Base-by-base conservation (phyloP, 1,140 invertebrate species). In the Liolophura sinensis region DNA sequence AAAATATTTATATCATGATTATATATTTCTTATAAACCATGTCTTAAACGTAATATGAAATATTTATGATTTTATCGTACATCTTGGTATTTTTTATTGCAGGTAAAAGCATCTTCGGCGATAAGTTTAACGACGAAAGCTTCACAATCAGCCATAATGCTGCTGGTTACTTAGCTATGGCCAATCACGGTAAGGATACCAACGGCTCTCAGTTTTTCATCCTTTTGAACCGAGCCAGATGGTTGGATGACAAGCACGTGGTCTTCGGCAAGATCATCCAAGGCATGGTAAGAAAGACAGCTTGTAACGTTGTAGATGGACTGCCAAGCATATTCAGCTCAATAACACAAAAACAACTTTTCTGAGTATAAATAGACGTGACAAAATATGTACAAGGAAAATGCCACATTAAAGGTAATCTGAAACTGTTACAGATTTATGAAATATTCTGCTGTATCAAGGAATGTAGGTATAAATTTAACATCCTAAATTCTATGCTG, bases 211-310 rank as follows among this genome's bases (percentile, higher is more conserved):
- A 77, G 59, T 77, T 75, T 63, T 77, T 73, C 57, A 75, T 77
- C 90, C 93, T 92, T 0, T 96, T 96, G 93, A 94, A 93, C 59
- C 95, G 96, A 83, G 92, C 93, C 80, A 58, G 67, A 31, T 98
- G 96, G 96, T 87, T 97, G 27, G 95, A 98, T 87, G 93, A 93
- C 40, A 88, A 92, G 66, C 94, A 98, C 79, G 93, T 93, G 3
- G 90, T 96, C 14, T 95, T 98, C 84, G 96, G 96, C 77, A 96
- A 93, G 86, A 92, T 94, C 60, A 58, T 74, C 51, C 48, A 60
- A 18, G 69, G 69, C 64, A 58, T 58, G 57, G 95, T 58, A 18
- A 58, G 20, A 18, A 4, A 22, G 15, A 27, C 24, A 25, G 7
- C 22, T 20, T 3, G 51, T 20, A 52, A 52, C 51, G 7, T 52